phyloP scores from a whole-genome alignment of 2,113 vertebrate species.

The Cavia porcellus region DNA sequence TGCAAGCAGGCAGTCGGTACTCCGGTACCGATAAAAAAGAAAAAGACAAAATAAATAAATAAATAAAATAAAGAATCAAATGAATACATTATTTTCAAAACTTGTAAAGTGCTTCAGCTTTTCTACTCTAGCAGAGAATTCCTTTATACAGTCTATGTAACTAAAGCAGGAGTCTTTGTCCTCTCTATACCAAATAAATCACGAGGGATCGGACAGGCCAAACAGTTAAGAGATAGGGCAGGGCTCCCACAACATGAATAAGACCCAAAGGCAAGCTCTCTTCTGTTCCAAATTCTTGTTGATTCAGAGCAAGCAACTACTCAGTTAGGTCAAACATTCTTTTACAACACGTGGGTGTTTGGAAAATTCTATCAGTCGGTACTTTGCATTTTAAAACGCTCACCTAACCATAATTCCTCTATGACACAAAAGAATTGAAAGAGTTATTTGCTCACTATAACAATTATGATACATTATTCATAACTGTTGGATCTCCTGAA shows the following conservation, averaged over 20 bases:
- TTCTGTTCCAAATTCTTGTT: constrained; percentile 59
- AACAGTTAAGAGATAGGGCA: not conserved
- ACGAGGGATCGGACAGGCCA: not conserved
- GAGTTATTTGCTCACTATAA: constrained; percentile 18
- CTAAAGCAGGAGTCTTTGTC: constrained; percentile 16
- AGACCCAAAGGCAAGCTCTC: constrained; percentile 52
- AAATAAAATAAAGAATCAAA: constrained; percentile 4
- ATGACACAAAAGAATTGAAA: constrained; percentile 59
- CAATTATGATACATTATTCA: not conserved
- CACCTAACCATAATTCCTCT: constrained; percentile 57
- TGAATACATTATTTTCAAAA: constrained; percentile 3
- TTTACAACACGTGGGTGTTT: constrained; percentile 47
- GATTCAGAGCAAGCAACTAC: constrained; percentile 61
- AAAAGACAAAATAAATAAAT: too few species aligned
- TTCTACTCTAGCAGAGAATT: not conserved
- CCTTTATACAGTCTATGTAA: not conserved
- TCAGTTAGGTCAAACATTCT: constrained; percentile 63
- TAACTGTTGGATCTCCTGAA: not conserved
- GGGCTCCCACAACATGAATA: constrained; percentile 7
- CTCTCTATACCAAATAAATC: constrained; percentile 51
- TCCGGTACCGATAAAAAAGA: too few species aligned
- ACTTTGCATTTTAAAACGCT: constrained; percentile 66
- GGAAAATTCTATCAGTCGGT: constrained; percentile 72
- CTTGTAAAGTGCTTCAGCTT: not conserved
- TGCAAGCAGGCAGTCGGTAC: too few species aligned